Evolutionary conservation across 2,888 invertebrate species (phyloP), one percentile per base, ranked within the genome.

Genomic region (Eremobia ochroleuca): DNA sequence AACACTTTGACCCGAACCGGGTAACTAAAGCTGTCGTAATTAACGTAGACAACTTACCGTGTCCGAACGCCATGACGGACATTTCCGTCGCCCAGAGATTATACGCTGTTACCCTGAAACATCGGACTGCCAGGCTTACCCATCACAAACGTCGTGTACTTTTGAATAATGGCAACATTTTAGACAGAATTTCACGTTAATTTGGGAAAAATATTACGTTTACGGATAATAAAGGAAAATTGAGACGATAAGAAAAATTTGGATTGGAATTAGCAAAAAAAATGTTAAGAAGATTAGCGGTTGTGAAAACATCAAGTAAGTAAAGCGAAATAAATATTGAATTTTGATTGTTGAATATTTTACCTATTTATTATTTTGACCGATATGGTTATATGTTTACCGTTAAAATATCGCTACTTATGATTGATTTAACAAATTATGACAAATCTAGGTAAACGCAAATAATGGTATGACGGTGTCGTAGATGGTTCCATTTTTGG

Each of bases 61-160:
- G 83, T 70, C 82, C 67, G 76, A 81, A 74, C 79, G 59, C 65
- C 77, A n/a, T 87, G 87, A 88, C 77, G 79, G 86, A 88, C 89
- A 52, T 79, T 85, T 78, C 77, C 79, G 85, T 62, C 76, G 25
- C 31, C 62, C 43, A 64, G 77, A 82, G 85, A 85, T 87, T 85
- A 87, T 82, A 82, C 73, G 74, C 62, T 77, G 61, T 62, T 74
- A 59, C 74, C 49, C 73, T 59, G 15, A 73, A 78, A 84, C 85
- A 75, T 84, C n/a, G 49, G 49, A 72, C 76, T 34, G 79, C 65
- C 52, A 37, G 72, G 72, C 69, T 80, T 76, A 72, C 61, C 69
- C 64, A 69, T 67, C 73, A 77, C 59, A 15, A 28, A 58, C 83
- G 55, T 73, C 59, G 71, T 34, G 83, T 84, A 79, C 83, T 86